Evolutionary conservation across 2,113 vertebrate genomes (phyloP).

Genomic region (Daubentonia madagascariensis): DNA sequence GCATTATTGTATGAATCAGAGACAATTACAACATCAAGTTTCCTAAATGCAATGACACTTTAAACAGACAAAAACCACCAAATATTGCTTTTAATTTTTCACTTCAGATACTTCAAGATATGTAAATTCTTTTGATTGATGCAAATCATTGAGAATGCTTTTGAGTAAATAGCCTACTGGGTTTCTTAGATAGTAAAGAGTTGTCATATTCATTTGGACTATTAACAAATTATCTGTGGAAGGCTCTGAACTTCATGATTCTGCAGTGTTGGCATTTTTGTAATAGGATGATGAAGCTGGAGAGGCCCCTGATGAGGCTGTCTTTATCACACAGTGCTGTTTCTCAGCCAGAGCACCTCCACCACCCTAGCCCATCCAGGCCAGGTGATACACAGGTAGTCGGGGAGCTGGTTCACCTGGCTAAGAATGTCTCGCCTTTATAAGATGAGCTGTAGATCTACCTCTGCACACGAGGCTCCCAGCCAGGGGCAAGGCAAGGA

Average conservation of each 20-base stretch:
- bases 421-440: fast-evolving
- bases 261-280: fast-evolving
- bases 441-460: background rate
- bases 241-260: background rate
- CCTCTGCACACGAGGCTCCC: background rate
- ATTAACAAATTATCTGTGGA: background rate
- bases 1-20: background rate
- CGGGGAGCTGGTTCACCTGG: background rate
- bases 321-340: fast-evolving
- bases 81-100: background rate
- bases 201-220: too few relatives aligned
- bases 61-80: background rate
- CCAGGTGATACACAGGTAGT: too few relatives aligned
- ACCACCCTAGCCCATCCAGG: background rate
- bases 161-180: background rate
- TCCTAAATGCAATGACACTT: background rate
- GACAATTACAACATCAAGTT: fast-evolving
- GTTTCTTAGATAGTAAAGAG: background rate
- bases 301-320: background rate
- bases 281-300: fast-evolving
- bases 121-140: background rate
- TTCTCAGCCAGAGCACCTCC: fast-evolving
- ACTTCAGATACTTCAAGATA: background rate
- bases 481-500: background rate
- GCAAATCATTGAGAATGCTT: background rate